Conservation (phyloP, 2,113 vertebrate species). For the Heterocephalus glaber region DNA sequence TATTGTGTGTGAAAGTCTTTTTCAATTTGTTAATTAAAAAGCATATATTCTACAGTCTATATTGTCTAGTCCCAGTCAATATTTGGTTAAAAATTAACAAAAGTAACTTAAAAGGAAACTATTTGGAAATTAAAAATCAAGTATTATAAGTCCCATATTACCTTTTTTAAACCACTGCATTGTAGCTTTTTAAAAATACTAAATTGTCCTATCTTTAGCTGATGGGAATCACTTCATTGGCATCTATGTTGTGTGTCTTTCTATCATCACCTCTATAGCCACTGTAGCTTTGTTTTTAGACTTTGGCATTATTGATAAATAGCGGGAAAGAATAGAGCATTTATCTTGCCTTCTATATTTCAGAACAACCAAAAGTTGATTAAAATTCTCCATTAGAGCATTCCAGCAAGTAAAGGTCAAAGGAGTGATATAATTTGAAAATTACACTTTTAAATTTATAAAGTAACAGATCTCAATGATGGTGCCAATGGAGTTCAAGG, state of each 20-base stretch:
- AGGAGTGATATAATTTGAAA: slow-evolving; percentile 1
- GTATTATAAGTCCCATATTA: background rate
- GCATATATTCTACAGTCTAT: background rate
- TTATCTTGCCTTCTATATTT: slow-evolving; percentile 5
- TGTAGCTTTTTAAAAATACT: background rate
- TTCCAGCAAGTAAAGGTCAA: background rate
- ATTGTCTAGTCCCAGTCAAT: background rate
- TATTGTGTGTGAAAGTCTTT: slow-evolving; percentile 18
- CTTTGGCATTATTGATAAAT: background rate
- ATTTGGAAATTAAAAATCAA: slow-evolving; percentile 20
- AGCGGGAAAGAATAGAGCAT: background rate
- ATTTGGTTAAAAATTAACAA: slow-evolving; percentile 34
- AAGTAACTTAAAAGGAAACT: background rate
- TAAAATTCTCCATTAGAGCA: slow-evolving; percentile 48
- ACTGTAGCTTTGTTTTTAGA: background rate
- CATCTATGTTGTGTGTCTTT: background rate
- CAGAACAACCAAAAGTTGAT: background rate
- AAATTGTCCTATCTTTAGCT: background rate
- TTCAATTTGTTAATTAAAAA: background rate
- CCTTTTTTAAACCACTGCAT: background rate
- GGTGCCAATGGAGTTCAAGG: background rate
- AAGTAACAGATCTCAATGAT: slow-evolving; percentile 16
- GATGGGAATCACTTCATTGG: background rate
- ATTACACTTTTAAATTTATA: background rate
- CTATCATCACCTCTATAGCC: background rate